Evolutionary conservation across 2,888 invertebrate species (phyloP).

Genomic region (Xanthia togata): DNA sequence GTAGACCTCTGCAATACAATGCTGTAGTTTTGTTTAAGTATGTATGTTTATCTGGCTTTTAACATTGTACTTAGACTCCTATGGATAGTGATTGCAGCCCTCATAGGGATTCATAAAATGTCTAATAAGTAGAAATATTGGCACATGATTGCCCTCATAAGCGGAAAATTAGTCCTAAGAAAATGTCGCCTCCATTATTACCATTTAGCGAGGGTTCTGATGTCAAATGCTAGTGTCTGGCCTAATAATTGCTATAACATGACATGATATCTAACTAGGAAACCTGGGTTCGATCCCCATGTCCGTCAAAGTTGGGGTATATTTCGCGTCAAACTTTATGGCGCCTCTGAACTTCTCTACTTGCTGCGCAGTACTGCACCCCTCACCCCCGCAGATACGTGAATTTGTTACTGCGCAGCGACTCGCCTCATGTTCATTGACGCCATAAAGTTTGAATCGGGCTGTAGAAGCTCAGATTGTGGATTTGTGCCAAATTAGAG

Average conservation of each 20-base stretch:
- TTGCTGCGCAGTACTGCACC: background rate
- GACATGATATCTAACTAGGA: background rate
- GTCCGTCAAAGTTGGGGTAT: background rate
- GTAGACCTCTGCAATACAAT: background rate
- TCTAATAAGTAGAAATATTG: no score
- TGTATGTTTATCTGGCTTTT: background rate
- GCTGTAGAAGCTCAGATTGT: background rate
- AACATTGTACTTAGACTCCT: no score
- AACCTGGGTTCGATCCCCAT: background rate
- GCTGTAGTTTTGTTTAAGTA: conserved; percentile 2
- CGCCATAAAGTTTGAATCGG: background rate
- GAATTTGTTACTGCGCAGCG: no score
- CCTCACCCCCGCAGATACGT: background rate
- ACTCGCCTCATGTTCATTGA: background rate
- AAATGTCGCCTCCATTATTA: background rate
- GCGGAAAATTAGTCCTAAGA: background rate
- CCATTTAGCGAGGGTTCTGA: background rate
- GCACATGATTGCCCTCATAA: background rate
- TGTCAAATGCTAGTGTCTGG: background rate
- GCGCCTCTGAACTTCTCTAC: background rate
- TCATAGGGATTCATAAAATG: no score
- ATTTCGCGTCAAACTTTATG: background rate
- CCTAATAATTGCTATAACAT: background rate
- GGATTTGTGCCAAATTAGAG: no score
- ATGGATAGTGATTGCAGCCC: background rate